Evolutionary conservation across 2,797 vertebrate genomes (phyloP).

Genomic region (Falco concolor): DNA sequence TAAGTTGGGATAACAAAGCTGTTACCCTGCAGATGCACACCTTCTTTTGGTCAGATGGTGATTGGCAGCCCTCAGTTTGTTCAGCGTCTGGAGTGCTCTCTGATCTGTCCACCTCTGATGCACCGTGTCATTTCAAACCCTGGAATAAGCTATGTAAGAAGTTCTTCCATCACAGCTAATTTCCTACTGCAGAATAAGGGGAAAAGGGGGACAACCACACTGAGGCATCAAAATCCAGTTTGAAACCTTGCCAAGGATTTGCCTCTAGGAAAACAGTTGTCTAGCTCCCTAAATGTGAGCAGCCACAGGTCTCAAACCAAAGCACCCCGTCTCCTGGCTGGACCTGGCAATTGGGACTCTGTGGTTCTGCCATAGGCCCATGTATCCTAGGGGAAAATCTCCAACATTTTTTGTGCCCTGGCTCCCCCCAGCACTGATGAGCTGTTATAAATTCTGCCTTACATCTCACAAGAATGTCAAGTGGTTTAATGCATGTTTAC

Average conservation of each 20-base stretch:
- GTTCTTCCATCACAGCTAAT: neutral
- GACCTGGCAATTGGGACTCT: neutral
- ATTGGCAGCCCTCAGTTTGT: neutral
- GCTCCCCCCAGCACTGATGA: neutral
- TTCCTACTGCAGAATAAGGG: neutral
- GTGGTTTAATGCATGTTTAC: neutral
- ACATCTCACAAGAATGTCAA: neutral
- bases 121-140: neutral
- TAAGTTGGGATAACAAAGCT: neutral
- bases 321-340: neutral
- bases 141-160: neutral
- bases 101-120: neutral
- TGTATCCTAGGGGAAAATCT: neutral
- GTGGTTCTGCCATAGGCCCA: neutral
- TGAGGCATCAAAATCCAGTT: neutral
- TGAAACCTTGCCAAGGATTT: neutral
- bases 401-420: neutral
- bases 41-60: neutral
- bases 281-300: neutral
- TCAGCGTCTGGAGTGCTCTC: neutral
- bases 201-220: neutral
- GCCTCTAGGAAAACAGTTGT: neutral
- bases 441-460: neutral
- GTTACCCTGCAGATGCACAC: neutral
- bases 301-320: neutral